Evolutionary conservation across 2,888 invertebrate genomes (phyloP).

Genomic region (Pimpla rufipes): DNA sequence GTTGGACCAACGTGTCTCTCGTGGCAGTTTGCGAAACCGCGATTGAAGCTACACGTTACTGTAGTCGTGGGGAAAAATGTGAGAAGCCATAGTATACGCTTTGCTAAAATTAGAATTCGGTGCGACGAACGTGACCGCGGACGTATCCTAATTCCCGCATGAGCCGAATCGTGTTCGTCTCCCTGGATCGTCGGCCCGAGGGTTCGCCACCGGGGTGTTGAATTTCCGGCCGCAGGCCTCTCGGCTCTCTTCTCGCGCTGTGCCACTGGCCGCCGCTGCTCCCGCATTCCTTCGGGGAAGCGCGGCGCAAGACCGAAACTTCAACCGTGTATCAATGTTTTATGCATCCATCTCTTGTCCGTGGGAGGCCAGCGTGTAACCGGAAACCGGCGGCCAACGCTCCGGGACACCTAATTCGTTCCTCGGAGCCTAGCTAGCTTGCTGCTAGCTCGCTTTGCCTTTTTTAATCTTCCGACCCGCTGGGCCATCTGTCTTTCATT

Average conservation of each 20-base stretch:
- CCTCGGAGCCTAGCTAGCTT: constrained; percentile 50
- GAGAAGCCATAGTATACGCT: constrained; percentile 53
- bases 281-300: constrained; percentile 75
- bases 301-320: constrained; percentile 67
- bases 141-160: constrained; percentile 59
- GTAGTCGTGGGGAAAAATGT: constrained; percentile 30
- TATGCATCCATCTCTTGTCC: constrained; percentile 75
- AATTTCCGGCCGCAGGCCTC: constrained; percentile 64
- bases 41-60: not conserved
- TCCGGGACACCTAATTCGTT: constrained; percentile 81
- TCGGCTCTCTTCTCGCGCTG: constrained; percentile 2
- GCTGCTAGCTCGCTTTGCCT: not conserved
- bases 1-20: too few species aligned
- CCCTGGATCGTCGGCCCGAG: constrained; percentile 34
- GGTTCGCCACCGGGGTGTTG: constrained; percentile 60
- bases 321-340: constrained; percentile 75
- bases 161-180: constrained; percentile 43
- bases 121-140: constrained; percentile 49
- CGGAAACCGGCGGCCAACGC: constrained; percentile 77
- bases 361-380: constrained; percentile 79
- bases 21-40: too few species aligned
- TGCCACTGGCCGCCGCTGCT: constrained; percentile 33
- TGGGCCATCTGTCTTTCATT: constrained; percentile 36
- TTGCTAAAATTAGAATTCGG: constrained; percentile 62
- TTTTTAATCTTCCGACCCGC: constrained; percentile 21